Evolutionary conservation across 2,113 vertebrate genomes (phyloP), one percentile per base, ranked within the genome.

Genomic region (Phainopepla nitens): DNA sequence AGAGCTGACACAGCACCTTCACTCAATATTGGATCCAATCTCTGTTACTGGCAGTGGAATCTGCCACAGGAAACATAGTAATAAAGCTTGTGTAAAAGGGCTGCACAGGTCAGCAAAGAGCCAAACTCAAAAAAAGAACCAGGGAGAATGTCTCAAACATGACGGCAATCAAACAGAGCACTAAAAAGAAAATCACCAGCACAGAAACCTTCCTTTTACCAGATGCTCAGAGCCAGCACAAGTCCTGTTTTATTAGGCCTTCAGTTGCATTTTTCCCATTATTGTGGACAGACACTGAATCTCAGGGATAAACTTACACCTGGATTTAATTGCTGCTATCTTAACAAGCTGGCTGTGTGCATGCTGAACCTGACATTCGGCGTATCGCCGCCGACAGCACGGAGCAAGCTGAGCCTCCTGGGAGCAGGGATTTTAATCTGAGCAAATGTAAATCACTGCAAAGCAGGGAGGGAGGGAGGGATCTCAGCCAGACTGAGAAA

Each of bases 241-340:
- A 84, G n/a, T 9, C 51, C 69, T 27, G 41, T 51, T 91, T 58
- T 51, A 68, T 53, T 10, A 44, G 61, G 72, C 65, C 36, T 50
- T 54, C 0, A 1, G 58, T 18, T 68, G 65, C 87, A 71, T 87
- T 89, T 92, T 89, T 60, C 72, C 89, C 73, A 42, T 87, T 78
- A 36, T 23, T 87, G 69, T 56, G 76, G 87, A 68, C 80, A 89
- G 81, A 71, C 19, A 1, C 1, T 9, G 78, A 79, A 73, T 66
- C 62, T 29, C 6, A 10, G 71, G 90, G 76, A 73, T 79, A 61
- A 93, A 39, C 35, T 24, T 17, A 50, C 89, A 89, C 95, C 91
- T 92, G 91, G 82, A n/a, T 89, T 69, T 73, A 44, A 89, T 49
- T 50, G 86, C 60, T 13, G 13, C 79, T 86, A 27, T 54, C 92